Percentiles rank a stretch among this genome's conserved stretches.
phyloP scores from a whole-genome alignment of 35 echinoderm and acorn worm species.

The Eucidaris tribuloides region DNA sequence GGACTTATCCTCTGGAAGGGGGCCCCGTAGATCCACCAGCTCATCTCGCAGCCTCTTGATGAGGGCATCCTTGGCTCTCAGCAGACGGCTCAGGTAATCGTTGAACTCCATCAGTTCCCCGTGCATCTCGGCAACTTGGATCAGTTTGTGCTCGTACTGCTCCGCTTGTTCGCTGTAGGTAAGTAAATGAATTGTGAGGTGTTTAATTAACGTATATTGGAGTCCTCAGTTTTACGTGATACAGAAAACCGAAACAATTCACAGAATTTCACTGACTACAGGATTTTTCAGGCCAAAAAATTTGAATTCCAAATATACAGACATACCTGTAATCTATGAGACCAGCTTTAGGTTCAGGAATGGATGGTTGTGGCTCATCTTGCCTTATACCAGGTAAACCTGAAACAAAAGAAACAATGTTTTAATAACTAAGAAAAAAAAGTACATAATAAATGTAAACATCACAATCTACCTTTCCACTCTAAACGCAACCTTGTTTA shows the following conservation, averaged over 20 bases:
- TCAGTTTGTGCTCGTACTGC: conserved; percentile 87
- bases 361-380: conserved; percentile 74
- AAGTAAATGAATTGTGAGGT: neutral
- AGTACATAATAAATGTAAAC: no score
- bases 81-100: conserved; percentile 74
- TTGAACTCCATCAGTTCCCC: conserved; percentile 99
- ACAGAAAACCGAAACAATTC: neutral
- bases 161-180: conserved; percentile 55
- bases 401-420: conserved; percentile 35
- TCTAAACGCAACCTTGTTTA: no score
- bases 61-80: conserved; percentile 61
- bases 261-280: neutral
- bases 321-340: conserved; percentile 67
- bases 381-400: conserved; percentile 75
- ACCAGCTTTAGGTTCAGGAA: conserved; percentile 68
- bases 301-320: neutral
- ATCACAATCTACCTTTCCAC: no score
- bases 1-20: conserved; percentile 52
- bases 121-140: conserved; percentile 98
- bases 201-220: neutral
- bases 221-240: neutral
- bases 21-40: conserved; percentile 84
- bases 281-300: neutral
- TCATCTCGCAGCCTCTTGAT: conserved; percentile 69
- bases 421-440: no score